Evolutionary conservation across 2,888 invertebrate species (phyloP).

Genomic region (Drosophila putrida): DNA sequence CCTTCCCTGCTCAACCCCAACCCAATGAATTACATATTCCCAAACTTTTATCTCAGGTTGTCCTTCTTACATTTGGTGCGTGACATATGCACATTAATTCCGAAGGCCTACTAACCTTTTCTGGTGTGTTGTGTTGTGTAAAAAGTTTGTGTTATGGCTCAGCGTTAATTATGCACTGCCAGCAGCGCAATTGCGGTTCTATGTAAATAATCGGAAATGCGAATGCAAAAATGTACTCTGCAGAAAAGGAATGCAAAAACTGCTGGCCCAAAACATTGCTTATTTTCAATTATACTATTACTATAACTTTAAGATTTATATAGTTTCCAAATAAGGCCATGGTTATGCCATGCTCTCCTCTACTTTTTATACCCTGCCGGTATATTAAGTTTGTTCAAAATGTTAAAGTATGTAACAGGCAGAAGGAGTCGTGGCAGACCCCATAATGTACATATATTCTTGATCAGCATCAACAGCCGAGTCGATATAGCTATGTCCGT

Average conservation of each 20-base stretch:
- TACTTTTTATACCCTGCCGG: too few species aligned
- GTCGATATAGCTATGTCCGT: too few species aligned
- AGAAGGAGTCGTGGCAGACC: too few species aligned
- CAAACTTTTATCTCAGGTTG: slow-evolving; percentile 13
- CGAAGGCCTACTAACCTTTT: slow-evolving; percentile 58
- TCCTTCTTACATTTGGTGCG: slow-evolving; percentile 60
- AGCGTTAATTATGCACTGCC: slow-evolving; percentile 71
- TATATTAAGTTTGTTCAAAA: too few species aligned
- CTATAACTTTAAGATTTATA: background rate
- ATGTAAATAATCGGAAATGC: slow-evolving; percentile 48
- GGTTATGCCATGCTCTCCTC: too few species aligned
- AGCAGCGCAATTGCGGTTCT: slow-evolving; percentile 60
- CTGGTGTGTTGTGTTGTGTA: slow-evolving; percentile 38
- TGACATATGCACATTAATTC: slow-evolving; percentile 77
- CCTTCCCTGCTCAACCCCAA: background rate
- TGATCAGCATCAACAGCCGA: too few species aligned
- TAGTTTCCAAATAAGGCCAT: background rate
- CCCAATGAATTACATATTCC: slow-evolving; percentile 7
- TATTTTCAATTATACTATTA: slow-evolving; percentile 29
- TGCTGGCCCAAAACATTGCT: slow-evolving; percentile 10
- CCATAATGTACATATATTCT: too few species aligned
- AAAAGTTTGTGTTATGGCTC: slow-evolving; percentile 74
- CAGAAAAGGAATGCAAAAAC: slow-evolving; percentile 16
- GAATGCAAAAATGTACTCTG: slow-evolving; percentile 30
- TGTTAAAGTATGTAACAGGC: too few species aligned